A percentile compares a stretch with the other conserved stretches of the same genome.
Evolutionary conservation across 64 coral and sea anemone genomes (phyloP).

Genomic region (Pachyseris speciosa): DNA sequence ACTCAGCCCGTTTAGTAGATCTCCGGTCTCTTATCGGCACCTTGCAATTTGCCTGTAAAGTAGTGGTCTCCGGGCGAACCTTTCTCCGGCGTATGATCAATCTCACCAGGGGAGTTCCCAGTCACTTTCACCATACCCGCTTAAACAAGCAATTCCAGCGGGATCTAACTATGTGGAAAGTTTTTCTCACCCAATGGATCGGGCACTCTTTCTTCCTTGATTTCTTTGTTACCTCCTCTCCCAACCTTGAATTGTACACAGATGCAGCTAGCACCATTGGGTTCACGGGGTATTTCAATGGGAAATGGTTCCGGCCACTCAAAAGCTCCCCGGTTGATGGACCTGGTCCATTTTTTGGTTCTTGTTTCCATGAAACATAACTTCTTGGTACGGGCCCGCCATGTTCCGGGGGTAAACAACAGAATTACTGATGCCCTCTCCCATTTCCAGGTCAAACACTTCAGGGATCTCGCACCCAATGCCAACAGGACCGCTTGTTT

Average conservation of each 20-base stretch:
- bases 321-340: conserved; percentile 11
- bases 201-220: background rate
- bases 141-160: background rate
- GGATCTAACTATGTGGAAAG: conserved; percentile 5
- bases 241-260: background rate
- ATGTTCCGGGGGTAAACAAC: background rate
- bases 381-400: background rate
- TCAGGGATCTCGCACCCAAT: background rate
- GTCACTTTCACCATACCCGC: too few species aligned
- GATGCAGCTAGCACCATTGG: background rate
- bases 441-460: conserved; percentile 22
- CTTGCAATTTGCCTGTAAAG: too few species aligned
- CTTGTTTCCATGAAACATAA: background rate
- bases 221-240: background rate
- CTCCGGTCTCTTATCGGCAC: too few species aligned
- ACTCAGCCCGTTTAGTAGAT: background rate
- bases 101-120: too few species aligned
- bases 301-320: conserved; percentile 26
- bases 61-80: too few species aligned
- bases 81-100: too few species aligned
- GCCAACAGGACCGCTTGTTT: background rate
- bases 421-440: conserved; percentile 47
- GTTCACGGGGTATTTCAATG: background rate
- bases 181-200: background rate
- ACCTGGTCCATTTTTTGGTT: background rate